phyloP scores from a whole-genome alignment of 2,888 invertebrate genomes.

The Pteria penguin region DNA sequence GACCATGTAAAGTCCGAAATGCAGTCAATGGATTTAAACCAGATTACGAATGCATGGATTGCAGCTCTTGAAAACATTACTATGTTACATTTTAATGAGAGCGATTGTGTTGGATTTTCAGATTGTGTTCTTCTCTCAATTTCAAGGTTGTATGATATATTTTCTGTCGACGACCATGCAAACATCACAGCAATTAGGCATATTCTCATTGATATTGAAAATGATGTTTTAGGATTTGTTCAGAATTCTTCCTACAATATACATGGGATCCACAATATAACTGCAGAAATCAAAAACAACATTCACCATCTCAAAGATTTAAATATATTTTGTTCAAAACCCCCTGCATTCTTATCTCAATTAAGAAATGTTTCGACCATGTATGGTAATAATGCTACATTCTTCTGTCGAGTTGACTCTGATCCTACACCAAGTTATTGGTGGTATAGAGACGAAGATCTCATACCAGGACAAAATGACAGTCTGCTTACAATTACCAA shows the following conservation, averaged over 20 bases:
- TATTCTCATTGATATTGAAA: neutral
- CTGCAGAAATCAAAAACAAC: neutral
- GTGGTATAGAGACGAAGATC: slow-evolving; percentile 40
- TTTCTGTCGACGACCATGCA: neutral
- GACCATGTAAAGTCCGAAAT: neutral
- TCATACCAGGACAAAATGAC: neutral
- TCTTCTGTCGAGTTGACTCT: slow-evolving; percentile 32
- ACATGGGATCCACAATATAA: neutral
- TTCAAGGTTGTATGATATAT: neutral
- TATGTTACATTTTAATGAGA: neutral
- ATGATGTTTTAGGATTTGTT: neutral
- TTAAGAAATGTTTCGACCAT: slow-evolving; percentile 18
- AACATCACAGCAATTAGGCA: neutral
- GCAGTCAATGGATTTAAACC: neutral
- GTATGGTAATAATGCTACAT: slow-evolving; percentile 12
- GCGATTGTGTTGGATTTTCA: slow-evolving; percentile 1
- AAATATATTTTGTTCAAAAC: slow-evolving; percentile 38
- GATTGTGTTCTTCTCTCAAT: slow-evolving; percentile 4
- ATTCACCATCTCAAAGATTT: slow-evolving; percentile 7
- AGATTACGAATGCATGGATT: slow-evolving; percentile 8
- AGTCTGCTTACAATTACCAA: slow-evolving; percentile 28
- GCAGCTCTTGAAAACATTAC: neutral
- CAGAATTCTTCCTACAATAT: neutral
- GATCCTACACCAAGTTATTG: slow-evolving; percentile 33
- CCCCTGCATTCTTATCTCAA: slow-evolving; percentile 20